phyloP scores from a whole-genome alignment of 2,113 vertebrate species.

The Rhombomys opimus region DNA sequence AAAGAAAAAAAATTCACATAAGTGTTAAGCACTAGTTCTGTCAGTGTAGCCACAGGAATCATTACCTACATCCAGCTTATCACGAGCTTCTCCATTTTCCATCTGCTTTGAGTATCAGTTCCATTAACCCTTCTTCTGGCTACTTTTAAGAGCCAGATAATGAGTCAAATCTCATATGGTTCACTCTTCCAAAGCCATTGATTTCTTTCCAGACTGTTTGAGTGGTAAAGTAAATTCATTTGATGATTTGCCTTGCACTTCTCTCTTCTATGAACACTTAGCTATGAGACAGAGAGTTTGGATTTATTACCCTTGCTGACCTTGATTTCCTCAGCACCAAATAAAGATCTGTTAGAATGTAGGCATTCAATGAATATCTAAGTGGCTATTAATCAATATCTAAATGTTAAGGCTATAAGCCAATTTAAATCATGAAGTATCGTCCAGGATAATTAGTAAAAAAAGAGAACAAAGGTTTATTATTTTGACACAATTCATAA shows the following conservation, averaged over 20 bases:
- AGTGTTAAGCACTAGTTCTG: neutral
- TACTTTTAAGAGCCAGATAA: neutral
- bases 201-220: neutral
- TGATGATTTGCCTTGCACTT: neutral
- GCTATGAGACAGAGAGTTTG: neutral
- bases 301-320: neutral
- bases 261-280: neutral
- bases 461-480: neutral
- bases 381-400: neutral
- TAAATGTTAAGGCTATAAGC: neutral
- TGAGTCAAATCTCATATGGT: neutral
- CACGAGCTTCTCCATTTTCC: neutral
- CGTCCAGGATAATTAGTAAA: neutral
- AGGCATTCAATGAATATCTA: neutral
- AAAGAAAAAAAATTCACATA: neutral
- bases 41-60: neutral
- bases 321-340: neutral
- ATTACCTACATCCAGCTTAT: neutral
- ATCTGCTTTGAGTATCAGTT: neutral
- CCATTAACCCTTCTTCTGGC: neutral
- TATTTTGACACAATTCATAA: neutral
- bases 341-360: rapidly evolving
- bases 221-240: neutral
- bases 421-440: neutral
- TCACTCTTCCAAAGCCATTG: neutral